These are phyloP conservation scores for Aratinga solstitialis DNA, from an alignment of 2,797 vertebrate genomes.

Conservation along the genomic window DNA sequence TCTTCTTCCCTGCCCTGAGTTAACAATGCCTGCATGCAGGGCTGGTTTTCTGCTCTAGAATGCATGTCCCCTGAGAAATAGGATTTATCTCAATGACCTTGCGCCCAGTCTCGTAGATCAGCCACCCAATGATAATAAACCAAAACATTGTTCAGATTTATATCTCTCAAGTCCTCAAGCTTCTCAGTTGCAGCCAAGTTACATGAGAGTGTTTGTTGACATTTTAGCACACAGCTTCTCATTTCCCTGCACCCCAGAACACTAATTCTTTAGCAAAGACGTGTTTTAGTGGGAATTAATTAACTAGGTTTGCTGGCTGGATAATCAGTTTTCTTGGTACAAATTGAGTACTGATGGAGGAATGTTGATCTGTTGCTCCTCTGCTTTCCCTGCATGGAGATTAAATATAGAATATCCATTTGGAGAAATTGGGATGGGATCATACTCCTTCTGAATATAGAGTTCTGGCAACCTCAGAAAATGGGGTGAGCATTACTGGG, in stretches of 20 bases:
- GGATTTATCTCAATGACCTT: background rate
- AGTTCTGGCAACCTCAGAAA: slow-evolving; percentile 1
- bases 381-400: background rate
- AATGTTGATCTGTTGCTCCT: background rate
- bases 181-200: background rate
- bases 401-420: slow-evolving; percentile 40
- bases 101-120: background rate
- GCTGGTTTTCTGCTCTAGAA: background rate
- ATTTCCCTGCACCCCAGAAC: background rate
- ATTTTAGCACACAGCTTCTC: background rate
- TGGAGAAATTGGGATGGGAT: background rate
- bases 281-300: slow-evolving; percentile 30
- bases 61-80: background rate
- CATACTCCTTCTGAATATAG: background rate
- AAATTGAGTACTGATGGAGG: slow-evolving; percentile 29
- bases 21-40: background rate
- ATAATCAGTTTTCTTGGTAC: slow-evolving; percentile 41
- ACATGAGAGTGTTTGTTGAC: background rate
- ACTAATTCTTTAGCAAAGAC: background rate
- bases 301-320: slow-evolving; percentile 14
- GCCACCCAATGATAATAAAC: background rate
- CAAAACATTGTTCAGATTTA: background rate
- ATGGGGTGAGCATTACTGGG: background rate
- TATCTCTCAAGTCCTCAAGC: background rate
- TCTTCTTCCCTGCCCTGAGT: accelerated